phyloP scores from a whole-genome alignment of 2,888 invertebrate genomes.

The Euplagia quadripunctaria region DNA sequence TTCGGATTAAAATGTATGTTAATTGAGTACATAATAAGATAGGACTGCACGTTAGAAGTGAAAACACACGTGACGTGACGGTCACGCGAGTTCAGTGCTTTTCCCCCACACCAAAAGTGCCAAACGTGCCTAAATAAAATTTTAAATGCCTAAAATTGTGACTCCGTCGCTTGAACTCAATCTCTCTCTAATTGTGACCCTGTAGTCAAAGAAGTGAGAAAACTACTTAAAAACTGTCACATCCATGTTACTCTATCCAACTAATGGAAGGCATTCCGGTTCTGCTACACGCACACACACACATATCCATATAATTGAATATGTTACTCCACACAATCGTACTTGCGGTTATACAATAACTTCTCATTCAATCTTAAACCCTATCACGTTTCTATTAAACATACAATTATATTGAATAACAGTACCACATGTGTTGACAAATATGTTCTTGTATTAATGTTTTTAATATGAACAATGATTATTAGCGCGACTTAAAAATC shows the following conservation, averaged over 20 bases:
- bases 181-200: no score
- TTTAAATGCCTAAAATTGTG: no score
- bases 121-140: no score
- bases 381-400: accelerated
- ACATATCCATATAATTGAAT: conserved; percentile 30
- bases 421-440: background rate
- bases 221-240: background rate
- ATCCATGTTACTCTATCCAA: conserved; percentile 40
- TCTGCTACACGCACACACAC: conserved; percentile 33
- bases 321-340: conserved; percentile 29
- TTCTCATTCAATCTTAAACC: conserved; percentile 16
- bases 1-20: no score
- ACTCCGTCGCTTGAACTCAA: no score
- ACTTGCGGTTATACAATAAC: background rate
- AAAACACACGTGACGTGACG: no score
- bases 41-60: no score
- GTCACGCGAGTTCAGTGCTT: no score
- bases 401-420: background rate
- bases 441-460: conserved; percentile 21
- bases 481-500: conserved; percentile 23
- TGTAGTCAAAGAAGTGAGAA: background rate
- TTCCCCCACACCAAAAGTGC: no score
- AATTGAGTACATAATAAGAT: no score
- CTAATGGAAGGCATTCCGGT: conserved; percentile 64
- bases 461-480: conserved; percentile 23